A percentile compares a stretch with the other conserved stretches of the same genome.
These are phyloP conservation scores for Protobothrops flavoviridis DNA, from an alignment of 2,113 vertebrate species.

Conservation along the genomic window DNA sequence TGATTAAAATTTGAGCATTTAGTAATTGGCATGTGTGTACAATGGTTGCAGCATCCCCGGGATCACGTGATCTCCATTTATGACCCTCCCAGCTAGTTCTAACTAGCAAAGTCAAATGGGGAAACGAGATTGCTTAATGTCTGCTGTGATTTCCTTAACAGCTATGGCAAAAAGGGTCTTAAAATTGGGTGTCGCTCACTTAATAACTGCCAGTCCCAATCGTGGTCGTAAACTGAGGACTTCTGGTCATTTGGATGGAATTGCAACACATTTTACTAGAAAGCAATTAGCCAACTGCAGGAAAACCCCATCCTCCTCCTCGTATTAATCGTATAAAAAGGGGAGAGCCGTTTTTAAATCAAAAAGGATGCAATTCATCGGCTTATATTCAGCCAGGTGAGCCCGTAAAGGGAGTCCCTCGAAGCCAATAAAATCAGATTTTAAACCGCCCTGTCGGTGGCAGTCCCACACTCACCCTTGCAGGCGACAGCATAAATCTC, in stretches of 20 bases:
- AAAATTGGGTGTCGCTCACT: too few relatives aligned
- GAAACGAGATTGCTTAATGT: too few relatives aligned
- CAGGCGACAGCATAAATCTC: background rate
- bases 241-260: background rate
- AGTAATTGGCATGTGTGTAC: too few relatives aligned
- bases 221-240: too few relatives aligned
- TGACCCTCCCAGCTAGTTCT: too few relatives aligned
- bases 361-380: background rate
- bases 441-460: accelerated
- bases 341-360: background rate
- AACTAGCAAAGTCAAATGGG: too few relatives aligned
- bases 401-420: background rate
- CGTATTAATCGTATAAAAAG: background rate
- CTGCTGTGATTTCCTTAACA: too few relatives aligned
- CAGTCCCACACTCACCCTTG: slow-evolving; percentile 32
- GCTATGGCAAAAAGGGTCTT: too few relatives aligned
- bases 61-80: too few relatives aligned
- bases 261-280: background rate
- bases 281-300: background rate
- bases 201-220: too few relatives aligned
- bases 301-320: background rate
- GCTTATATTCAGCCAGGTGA: background rate
- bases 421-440: background rate
- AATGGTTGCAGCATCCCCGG: too few relatives aligned
- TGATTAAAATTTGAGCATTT: too few relatives aligned